These are phyloP conservation scores for Amphipoea lucens DNA, from an alignment of 2,888 invertebrate species.

Conservation along the genomic window DNA sequence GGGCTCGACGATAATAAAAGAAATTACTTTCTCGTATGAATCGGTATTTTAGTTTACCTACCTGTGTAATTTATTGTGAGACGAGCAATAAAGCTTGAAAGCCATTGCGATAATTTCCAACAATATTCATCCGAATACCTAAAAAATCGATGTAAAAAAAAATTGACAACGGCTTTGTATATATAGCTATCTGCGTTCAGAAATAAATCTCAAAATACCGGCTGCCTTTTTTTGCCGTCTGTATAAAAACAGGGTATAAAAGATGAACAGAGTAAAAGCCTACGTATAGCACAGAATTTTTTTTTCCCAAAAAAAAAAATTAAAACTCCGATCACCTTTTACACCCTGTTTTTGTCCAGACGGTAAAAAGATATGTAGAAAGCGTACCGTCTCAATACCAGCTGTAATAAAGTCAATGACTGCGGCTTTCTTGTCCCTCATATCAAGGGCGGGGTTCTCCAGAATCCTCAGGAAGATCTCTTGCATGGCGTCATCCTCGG, in stretches of 20 bases:
- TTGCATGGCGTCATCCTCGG: conserved; percentile 90
- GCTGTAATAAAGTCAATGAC: conserved; percentile 96
- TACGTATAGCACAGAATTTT: too few species aligned
- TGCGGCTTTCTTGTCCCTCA: conserved; percentile 95
- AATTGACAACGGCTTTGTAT: background rate
- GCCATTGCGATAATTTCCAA: conserved; percentile 4
- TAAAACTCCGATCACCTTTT: background rate
- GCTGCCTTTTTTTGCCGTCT: background rate
- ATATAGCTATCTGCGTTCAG: background rate
- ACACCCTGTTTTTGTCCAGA: background rate
- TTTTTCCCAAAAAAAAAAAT: too few species aligned
- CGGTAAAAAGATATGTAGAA: background rate
- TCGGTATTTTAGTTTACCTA: background rate
- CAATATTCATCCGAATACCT: background rate
- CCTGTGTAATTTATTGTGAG: background rate
- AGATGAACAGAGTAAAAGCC: background rate
- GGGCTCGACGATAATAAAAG: background rate
- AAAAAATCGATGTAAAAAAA: background rate
- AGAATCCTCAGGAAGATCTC: conserved; percentile 94
- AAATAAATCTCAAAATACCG: background rate
- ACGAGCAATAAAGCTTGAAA: background rate
- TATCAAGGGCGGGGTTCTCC: conserved; percentile 93
- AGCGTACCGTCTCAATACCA: conserved; percentile 94
- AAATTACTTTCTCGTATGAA: background rate
- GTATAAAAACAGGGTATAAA: background rate